Evolutionary conservation across 2,113 vertebrate genomes (phyloP).

Genomic region (Alces alces): DNA sequence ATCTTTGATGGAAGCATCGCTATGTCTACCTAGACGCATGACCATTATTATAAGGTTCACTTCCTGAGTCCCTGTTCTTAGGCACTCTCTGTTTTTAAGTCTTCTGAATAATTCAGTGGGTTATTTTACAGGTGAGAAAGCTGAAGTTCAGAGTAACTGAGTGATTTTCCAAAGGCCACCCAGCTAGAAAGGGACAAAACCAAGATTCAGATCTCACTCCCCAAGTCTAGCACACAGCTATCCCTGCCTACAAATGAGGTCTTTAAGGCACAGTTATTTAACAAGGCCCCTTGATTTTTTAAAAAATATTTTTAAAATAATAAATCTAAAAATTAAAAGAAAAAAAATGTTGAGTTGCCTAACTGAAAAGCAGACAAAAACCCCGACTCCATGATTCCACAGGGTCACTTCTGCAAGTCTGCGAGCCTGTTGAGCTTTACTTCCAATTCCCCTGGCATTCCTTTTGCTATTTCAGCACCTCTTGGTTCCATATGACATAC

Average conservation of each 20-base stretch:
- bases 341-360: neutral
- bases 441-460: neutral
- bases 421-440: neutral
- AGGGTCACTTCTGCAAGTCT: neutral
- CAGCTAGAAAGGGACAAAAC: neutral
- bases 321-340: neutral
- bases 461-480: neutral
- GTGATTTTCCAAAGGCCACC: neutral
- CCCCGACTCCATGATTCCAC: neutral
- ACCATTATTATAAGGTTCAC: neutral
- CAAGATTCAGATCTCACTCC: neutral
- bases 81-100: neutral
- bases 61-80: neutral
- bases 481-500: neutral
- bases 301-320: neutral
- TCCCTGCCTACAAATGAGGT: neutral
- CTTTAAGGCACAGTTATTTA: neutral
- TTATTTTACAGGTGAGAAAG: neutral
- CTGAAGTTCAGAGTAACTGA: neutral
- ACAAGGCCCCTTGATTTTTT: neutral
- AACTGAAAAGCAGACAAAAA: neutral
- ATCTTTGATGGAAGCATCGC: neutral
- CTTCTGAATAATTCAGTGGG: neutral
- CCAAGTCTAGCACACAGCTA: neutral
- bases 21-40: neutral